Base-by-base conservation (phyloP, 2,797 vertebrate genomes). In the Jordanella pulchra region DNA sequence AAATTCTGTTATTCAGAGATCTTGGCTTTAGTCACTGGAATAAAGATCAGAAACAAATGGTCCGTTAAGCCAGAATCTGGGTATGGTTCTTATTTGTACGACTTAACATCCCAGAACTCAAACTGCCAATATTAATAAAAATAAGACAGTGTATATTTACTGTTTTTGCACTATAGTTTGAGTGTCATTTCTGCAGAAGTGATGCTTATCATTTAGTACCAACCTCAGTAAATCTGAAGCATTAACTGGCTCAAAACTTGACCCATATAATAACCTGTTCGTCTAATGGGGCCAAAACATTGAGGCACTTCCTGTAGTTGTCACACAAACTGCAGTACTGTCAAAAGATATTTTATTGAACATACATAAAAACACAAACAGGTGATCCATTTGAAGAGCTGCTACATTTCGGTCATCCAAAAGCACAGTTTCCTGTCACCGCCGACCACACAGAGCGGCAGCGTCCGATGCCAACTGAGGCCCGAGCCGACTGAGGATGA, bases 351-450 rank as follows among this genome's bases (percentile, higher is more conserved):
- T 66, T 94, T 94, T 94, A 93, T 91, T 93, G 77, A 77, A 83
- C 67, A 72, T 75, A 55, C 6, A 39, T 44, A 65, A 83, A 81
- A 84, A 79, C 32, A 89, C 50, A 85, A 83, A 87, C 65, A 56
- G 39, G 73, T 83, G 48, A 67, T 68, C 61, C 55, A 48, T 14
- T 17, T 1, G 42, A 69, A 51, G 73, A 48, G 61, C 71, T 17
- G 44, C 87, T 96, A 99, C 95, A 98, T 97, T 92, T 98, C 97
- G 3, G 97, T 98, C 93, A 97, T 93, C 97, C 97, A 99, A 80
- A 99, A 99, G 65, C 94, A 95, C 63, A 99, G 94, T 85, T 97
- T 98, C 89, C 96, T 95, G 88, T 99, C 96, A 64, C 96, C 95
- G 58, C 97, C 97, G 0, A 97, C 92, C 70, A 94, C 98, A 71